These are phyloP conservation scores for Sebastes iracundus DNA, from an alignment of 2,797 vertebrate genomes.

Conservation along the genomic window DNA sequence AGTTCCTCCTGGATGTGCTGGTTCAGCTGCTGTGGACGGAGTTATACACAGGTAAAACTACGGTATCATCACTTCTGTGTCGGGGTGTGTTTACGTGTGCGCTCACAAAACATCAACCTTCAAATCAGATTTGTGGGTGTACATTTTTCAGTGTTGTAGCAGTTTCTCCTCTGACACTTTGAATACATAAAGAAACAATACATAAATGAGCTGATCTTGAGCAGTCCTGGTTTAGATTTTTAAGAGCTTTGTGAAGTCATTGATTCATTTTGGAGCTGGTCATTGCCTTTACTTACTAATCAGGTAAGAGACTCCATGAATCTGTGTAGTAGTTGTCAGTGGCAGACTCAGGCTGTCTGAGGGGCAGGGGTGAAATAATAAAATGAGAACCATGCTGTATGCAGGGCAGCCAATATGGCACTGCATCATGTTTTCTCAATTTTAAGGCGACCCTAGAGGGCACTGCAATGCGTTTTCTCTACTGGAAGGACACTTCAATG, in stretches of 20 bases:
- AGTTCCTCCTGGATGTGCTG: constrained; percentile 81
- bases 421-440: background rate
- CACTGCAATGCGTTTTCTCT: too few relatives aligned
- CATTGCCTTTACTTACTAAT: background rate
- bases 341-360: background rate
- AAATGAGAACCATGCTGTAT: background rate
- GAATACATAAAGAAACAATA: background rate
- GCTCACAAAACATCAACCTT: constrained; percentile 10
- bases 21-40: constrained; percentile 67
- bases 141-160: background rate
- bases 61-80: constrained; percentile 41
- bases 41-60: constrained; percentile 32
- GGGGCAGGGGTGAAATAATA: background rate
- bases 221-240: background rate
- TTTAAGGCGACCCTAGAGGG: background rate
- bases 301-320: background rate
- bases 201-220: background rate
- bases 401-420: background rate
- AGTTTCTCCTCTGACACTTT: constrained; percentile 3
- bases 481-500: too few relatives aligned
- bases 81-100: background rate
- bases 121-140: background rate
- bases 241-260: background rate
- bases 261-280: background rate
- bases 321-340: background rate